Base-by-base conservation (phyloP, 2,888 invertebrate genomes). In the Axea sp. region DNA sequence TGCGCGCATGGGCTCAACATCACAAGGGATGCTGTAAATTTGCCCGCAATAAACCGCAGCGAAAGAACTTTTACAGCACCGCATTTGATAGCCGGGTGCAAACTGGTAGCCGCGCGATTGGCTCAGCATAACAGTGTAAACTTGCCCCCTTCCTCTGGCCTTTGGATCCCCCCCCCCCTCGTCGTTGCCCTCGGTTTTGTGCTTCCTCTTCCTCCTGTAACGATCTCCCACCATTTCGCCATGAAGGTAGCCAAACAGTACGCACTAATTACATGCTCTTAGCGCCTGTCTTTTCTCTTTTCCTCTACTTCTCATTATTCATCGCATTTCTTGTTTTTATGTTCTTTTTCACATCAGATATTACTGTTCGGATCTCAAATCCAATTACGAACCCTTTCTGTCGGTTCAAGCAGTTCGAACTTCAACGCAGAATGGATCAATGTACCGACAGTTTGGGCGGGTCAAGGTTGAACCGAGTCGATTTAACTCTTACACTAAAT, bases 181-280 rank as follows among this genome's bases (percentile, higher is more conserved):
- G 43, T 15, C 43, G 43, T 28, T 39, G 30, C 33, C 19, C 41
- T 11, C 6, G 24, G 30, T 33, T 51, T 53, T 19, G 37, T 53
- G 53, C 35, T 28, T 45, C 45, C 45, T 28, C 35, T 26, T 26
- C 5, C 26, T 45, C 33, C 35, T 33, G 35, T 41, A 51, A 59
- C 30, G 60, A 53, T 53, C 14, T 26, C 69, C 69, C 47, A 55
- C 69, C 55, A 28, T 9, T 2, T 12, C 17, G 37, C 28, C 39
- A 33, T 12, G 39, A 53, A 37, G 55, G 39, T 62, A 62, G 22
- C 69, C 69, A 62, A 71, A 62, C 69, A 62, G 69, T 62, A 62
- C 24, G 14, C 47, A 41, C 55, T 71, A 71, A 71, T 71, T 71
- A 62, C 62, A 55, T 15, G 24, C 47, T 62, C 60, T 39, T 53